Base-by-base conservation (phyloP, 1,140 invertebrate genomes). In the Dendrolimus kikuchii region DNA sequence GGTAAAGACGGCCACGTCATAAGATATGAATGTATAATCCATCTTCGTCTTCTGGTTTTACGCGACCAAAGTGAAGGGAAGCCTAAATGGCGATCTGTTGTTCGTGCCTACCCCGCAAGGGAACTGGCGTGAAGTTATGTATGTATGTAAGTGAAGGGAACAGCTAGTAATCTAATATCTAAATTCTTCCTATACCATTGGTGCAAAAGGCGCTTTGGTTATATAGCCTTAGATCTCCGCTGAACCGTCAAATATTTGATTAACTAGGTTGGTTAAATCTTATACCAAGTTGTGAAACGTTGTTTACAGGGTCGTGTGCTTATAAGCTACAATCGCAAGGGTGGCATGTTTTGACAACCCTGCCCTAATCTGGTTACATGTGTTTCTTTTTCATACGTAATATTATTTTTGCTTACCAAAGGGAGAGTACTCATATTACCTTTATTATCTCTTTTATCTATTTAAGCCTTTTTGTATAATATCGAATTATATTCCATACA, bases 171-270 rank as follows among this genome's bases (percentile, higher is more conserved):
- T 6, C 37, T 10, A 40, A 7, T 41, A 40, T 50, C 8, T 23
- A 46, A 7, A 51, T 44, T 38, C 46, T 7, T 43, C 36, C 38
- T 43, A 41, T 49, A 49, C 5, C 40, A 39, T 57, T 46, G 42
- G 39, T 23, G 23, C 23, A 23, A 23, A 3, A 41, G 55, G 41
- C 23, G 49, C 44, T 57, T 60, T 55, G 52, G 57, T 66, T 62
- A 53, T 53, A 49, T 56, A 52, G 55, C 59, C 70, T 67, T 61
- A 63, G 64, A 68, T 64, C 71, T 67, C 63, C 67, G 53, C 46
- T 65, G 49, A 51, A 58, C 55, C 66, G 69, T 55, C 45, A 43
- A 63, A 68, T 58, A 74, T 72, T 62, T 64, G 67, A 77, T 77
- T 72, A 74, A 23, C 58, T 64, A 62, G 69, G 54, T 71, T 57